These are phyloP conservation scores for Charina bottae DNA, from an alignment of 2,113 vertebrate genomes.

Conservation along the genomic window DNA sequence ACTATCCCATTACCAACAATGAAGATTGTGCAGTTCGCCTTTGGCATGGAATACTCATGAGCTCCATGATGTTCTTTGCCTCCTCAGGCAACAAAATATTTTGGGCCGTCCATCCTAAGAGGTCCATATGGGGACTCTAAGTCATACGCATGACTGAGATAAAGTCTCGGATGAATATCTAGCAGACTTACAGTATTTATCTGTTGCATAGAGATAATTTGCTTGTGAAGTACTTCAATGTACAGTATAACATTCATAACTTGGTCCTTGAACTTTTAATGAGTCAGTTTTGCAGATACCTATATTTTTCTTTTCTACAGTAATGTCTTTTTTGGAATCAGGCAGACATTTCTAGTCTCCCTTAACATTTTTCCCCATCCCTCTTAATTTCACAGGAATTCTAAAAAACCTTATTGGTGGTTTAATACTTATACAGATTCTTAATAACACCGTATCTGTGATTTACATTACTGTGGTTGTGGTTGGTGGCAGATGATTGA, in stretches of 20 bases:
- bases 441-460: not conserved
- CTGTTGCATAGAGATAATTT: not conserved
- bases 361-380: not conserved
- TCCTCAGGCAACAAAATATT: too few species aligned
- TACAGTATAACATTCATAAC: not conserved
- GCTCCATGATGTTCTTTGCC: too few species aligned
- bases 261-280: not conserved
- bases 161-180: not conserved
- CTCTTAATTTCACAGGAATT: not conserved
- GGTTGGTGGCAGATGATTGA: not conserved
- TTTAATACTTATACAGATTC: not conserved
- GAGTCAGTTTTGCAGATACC: not conserved
- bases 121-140: not conserved
- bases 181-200: not conserved
- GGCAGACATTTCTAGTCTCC: not conserved
- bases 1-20: too few species aligned
- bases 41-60: too few species aligned
- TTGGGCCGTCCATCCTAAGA: too few species aligned
- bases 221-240: not conserved
- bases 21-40: too few species aligned
- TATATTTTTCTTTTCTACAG: not conserved
- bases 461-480: too few species aligned
- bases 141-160: not conserved
- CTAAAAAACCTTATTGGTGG: not conserved
- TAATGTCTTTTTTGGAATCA: not conserved